A percentile compares a stretch with the other conserved stretches of the same genome.
These are phyloP conservation scores for Myotis pilosus DNA, from an alignment of 2,797 vertebrate species.

Conservation along the genomic window DNA sequence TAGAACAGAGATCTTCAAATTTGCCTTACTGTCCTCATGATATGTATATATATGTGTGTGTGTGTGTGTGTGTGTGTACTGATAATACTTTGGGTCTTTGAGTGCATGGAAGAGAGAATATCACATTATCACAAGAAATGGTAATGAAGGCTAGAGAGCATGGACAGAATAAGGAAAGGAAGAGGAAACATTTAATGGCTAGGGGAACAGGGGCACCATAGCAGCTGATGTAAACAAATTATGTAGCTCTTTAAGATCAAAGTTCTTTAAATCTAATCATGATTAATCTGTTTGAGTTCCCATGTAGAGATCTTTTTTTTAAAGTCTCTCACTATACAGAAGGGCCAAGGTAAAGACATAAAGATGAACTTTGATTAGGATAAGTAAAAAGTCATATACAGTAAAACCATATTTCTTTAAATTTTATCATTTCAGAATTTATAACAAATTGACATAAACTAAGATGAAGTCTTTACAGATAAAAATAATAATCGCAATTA, in stretches of 20 bases:
- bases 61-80: not conserved
- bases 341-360: not conserved
- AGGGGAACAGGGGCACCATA: not conserved
- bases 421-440: conserved; percentile 41
- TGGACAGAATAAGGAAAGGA: not conserved
- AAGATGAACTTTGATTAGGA: conserved; percentile 33
- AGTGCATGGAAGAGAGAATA: not conserved
- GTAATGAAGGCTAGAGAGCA: not conserved
- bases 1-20: not conserved
- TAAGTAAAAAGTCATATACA: not conserved
- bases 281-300: not conserved
- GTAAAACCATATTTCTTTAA: not conserved
- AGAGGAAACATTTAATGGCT: not conserved
- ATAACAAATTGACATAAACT: not conserved
- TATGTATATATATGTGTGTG: not conserved
- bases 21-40: not conserved
- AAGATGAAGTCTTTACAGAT: not conserved
- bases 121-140: not conserved
- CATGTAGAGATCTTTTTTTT: not conserved
- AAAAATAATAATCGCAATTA: not conserved
- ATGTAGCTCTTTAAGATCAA: not conserved
- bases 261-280: not conserved
- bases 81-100: not conserved
- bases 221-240: not conserved
- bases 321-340: not conserved